Percentiles rank a stretch among this genome's conserved stretches.
Evolutionary conservation across 1,140 invertebrate species (phyloP).

Genomic region (Araneus ventricosus): DNA sequence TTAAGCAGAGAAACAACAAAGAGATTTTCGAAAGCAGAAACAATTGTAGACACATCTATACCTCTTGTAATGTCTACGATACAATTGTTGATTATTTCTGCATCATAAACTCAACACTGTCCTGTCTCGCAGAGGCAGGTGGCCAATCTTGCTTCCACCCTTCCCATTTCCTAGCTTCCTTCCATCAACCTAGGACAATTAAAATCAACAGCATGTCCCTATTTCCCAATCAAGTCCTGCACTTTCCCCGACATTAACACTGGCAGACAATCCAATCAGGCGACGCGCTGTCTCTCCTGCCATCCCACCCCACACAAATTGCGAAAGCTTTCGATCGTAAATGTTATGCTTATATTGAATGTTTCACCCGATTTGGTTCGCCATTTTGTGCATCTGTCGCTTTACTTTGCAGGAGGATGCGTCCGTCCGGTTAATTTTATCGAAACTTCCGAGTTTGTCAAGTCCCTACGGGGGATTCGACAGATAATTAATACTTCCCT

Average conservation of each 20-base stretch:
- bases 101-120: too few species aligned
- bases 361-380: conserved; percentile 36
- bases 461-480: not conserved
- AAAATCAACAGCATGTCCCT: not conserved
- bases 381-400: conserved; percentile 36
- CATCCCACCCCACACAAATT: not conserved
- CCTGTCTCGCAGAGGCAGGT: too few species aligned
- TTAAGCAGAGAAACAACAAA: too few species aligned
- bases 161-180: not conserved
- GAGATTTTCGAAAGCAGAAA: too few species aligned
- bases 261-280: conserved; percentile 27
- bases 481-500: conserved; percentile 26
- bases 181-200: not conserved
- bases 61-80: too few species aligned
- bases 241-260: conserved; percentile 1
- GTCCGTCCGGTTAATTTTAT: conserved; percentile 19
- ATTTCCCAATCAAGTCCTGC: conserved; percentile 28
- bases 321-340: conserved; percentile 33
- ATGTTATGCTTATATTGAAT: conserved; percentile 35
- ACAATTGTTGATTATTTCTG: too few species aligned
- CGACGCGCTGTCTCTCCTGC: not conserved
- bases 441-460: not conserved
- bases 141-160: too few species aligned
- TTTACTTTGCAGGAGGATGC: not conserved
- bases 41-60: too few species aligned